These are phyloP conservation scores for Aix galericulata DNA, from an alignment of 2,113 vertebrate species.

Conservation along the genomic window DNA sequence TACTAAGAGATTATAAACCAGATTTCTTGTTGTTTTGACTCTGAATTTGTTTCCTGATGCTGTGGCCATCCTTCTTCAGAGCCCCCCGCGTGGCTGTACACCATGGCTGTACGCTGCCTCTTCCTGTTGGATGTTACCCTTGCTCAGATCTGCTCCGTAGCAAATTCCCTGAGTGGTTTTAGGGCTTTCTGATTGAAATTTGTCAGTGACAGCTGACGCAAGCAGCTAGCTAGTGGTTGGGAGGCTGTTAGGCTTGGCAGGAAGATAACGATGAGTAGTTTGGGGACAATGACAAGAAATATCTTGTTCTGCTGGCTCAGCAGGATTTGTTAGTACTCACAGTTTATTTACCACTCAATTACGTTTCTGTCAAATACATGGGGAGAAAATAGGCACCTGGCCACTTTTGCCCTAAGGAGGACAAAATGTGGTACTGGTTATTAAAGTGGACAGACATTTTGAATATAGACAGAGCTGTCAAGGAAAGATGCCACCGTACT, in stretches of 20 bases:
- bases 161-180: neutral
- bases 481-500: neutral
- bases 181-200: neutral
- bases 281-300: neutral
- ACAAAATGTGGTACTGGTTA: neutral
- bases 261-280: neutral
- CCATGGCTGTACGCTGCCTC: neutral
- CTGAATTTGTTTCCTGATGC: neutral
- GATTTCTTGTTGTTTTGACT: neutral
- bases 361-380: neutral
- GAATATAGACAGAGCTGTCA: neutral
- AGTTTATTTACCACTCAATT: neutral
- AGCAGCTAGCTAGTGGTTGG: neutral
- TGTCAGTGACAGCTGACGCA: neutral
- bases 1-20: neutral
- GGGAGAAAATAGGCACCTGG: neutral
- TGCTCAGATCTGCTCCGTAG: neutral
- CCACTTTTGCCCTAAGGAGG: neutral
- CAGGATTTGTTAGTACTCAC: neutral
- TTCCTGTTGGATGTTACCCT: neutral
- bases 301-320: neutral
- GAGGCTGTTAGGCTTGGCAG: neutral
- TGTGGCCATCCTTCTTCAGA: neutral
- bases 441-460: neutral
- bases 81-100: accelerated